Evolutionary conservation across 2,888 invertebrate genomes (phyloP).

Genomic region (Trichopoda pennipes): DNA sequence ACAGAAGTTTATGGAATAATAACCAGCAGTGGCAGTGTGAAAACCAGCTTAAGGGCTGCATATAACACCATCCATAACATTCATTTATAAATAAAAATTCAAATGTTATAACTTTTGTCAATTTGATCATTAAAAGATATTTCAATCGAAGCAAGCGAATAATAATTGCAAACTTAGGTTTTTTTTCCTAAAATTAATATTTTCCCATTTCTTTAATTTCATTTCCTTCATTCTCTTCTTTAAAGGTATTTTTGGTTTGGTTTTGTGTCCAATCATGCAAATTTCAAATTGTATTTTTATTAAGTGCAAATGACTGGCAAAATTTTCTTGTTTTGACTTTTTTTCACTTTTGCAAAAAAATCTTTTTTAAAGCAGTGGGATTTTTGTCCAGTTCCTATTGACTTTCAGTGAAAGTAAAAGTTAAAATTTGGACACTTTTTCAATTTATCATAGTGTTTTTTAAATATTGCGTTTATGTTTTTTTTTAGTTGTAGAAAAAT

Average conservation of each 20-base stretch:
- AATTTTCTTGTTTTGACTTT: not conserved
- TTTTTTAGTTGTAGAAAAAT: not conserved
- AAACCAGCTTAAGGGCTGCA: constrained; percentile 2
- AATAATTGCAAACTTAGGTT: constrained; percentile 9
- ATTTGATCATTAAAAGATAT: constrained; percentile 40
- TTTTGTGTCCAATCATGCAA: constrained; percentile 58
- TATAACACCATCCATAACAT: not conserved
- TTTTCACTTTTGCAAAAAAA: not conserved
- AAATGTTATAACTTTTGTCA: constrained; percentile 58
- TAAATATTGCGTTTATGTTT: not conserved
- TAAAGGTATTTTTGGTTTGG: constrained; percentile 1
- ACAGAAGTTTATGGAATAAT: constrained; percentile 1
- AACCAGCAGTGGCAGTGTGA: not conserved
- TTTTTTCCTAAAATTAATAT: constrained; percentile 18
- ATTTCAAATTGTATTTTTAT: constrained; percentile 60
- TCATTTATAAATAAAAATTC: not conserved
- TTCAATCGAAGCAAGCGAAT: constrained; percentile 30
- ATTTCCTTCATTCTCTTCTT: not conserved
- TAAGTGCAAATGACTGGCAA: constrained; percentile 62
- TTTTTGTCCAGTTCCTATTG: not conserved
- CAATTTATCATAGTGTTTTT: constrained; percentile 50
- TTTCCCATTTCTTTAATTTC: constrained; percentile 10
- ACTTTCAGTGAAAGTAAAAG: constrained; percentile 51
- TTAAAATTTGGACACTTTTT: constrained; percentile 33
- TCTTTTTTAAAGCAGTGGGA: not conserved